Conservation (phyloP, 2,113 vertebrate species). For the Falcunculus frontatus region DNA sequence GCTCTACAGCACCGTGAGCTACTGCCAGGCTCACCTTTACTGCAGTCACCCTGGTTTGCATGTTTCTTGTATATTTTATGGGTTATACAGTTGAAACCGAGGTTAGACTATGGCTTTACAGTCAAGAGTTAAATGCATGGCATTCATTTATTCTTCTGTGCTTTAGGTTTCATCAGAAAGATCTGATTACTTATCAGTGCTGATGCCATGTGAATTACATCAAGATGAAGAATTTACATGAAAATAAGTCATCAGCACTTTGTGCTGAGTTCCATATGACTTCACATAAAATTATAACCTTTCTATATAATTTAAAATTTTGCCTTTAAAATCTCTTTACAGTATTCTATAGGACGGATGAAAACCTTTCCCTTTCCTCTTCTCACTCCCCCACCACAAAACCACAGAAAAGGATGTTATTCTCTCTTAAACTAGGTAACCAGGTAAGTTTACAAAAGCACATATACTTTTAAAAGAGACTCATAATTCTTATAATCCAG, state of each 20-base stretch:
- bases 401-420: background rate
- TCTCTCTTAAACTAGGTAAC: background rate
- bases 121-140: slow-evolving; percentile 11
- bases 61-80: background rate
- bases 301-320: slow-evolving; percentile 20
- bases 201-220: slow-evolving; percentile 52
- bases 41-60: background rate
- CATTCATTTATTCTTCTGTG: background rate
- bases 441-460: background rate
- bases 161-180: slow-evolving; percentile 52
- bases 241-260: slow-evolving; percentile 64
- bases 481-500: background rate
- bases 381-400: background rate
- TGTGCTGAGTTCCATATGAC: slow-evolving; percentile 16
- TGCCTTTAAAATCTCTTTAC: background rate
- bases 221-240: slow-evolving; percentile 59
- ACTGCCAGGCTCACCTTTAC: background rate
- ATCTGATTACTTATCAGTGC: slow-evolving; percentile 59
- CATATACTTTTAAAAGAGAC: background rate
- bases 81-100: background rate
- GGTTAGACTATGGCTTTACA: background rate
- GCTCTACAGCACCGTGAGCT: rapidly evolving
- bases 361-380: background rate
- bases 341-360: background rate
- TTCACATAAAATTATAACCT: slow-evolving; percentile 49